These are phyloP conservation scores for Hippocampus zosterae DNA, from an alignment of 2,113 vertebrate species.

Conservation along the genomic window DNA sequence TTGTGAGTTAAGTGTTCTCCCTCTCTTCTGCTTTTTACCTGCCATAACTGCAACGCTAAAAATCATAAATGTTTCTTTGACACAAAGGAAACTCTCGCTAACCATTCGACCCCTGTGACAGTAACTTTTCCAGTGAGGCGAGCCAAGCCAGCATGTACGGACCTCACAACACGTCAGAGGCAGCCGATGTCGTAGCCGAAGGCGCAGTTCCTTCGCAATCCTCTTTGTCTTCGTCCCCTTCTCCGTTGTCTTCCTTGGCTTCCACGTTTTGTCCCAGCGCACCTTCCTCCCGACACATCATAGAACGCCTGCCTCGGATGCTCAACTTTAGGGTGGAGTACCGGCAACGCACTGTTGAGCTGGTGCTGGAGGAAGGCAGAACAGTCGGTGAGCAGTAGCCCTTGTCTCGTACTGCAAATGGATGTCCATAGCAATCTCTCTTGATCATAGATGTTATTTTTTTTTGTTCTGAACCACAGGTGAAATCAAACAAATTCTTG, in stretches of 20 bases:
- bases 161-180: constrained; percentile 64
- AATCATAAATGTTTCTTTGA: too few species aligned
- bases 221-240: constrained; percentile 67
- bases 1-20: too few species aligned
- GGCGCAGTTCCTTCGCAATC: constrained; percentile 53
- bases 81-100: not conserved
- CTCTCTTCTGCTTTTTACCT: too few species aligned
- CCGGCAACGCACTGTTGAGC: constrained; percentile 88
- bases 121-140: constrained; percentile 80
- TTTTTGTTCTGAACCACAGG: constrained; percentile 65
- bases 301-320: constrained; percentile 93
- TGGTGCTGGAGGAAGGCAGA: constrained; percentile 92
- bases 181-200: constrained; percentile 53
- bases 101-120: constrained; percentile 49
- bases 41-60: too few species aligned
- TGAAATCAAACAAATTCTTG: constrained; percentile 92
- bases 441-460: not conserved
- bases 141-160: constrained; percentile 71
- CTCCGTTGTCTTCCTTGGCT: constrained; percentile 74
- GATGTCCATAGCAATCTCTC: not conserved
- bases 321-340: constrained; percentile 96
- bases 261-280: constrained; percentile 87
- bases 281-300: constrained; percentile 85
- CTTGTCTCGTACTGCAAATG: not conserved
- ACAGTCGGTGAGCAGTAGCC: constrained; percentile 82